Base-by-base conservation (phyloP, 2,888 invertebrate genomes). In the Microchrysa polita region DNA sequence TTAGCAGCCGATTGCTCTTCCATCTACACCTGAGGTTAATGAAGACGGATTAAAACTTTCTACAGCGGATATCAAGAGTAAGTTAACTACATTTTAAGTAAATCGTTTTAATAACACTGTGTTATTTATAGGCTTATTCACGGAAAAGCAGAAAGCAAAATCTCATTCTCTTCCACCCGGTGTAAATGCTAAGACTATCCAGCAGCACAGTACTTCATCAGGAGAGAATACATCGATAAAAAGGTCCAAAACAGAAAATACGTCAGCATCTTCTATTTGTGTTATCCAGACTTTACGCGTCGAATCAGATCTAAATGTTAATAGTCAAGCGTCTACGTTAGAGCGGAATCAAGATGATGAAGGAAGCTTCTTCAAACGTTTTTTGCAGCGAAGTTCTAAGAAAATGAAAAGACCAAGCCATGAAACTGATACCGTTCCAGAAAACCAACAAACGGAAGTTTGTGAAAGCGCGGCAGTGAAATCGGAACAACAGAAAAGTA, bases 1-100 rank as follows among this genome's bases (percentile, higher is more conserved):
- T 57, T 5, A 74, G 80, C 86, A 88, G 78, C 81, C 79, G 27
- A 87, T 88, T 80, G 88, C 88, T 81, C 86, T 91, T 81, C 90
- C 91, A 76, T 90, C 91, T 75, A 92, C 92, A 79, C 92, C 91
- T 77, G 93, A 92, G 87, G 89, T 92, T 75, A 92, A 92, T 85
- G 92, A 92, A 87, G 93, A 93, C 82, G 85, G 88, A 80, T 87
- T 88, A 78, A 87, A 90, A 86, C 88, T 89, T 84, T 82, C 87
- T 78, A 90, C 89, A 81, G 89, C 90, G 82, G 91, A 91, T 80
- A 86, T 86, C 78, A 82, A 81, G 71, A 77, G 79, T 79, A 59
- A 59, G 73, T 75, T 5, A 18, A 34, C n/a, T 16, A 2, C 27
- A 27, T 7, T 34, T 5, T 34, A 63, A 63, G n/a, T 40, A 14